Percentiles rank a stretch among this genome's conserved stretches.
Conservation (phyloP, 2,797 vertebrate genomes). For the Calcarius lapponicus region DNA sequence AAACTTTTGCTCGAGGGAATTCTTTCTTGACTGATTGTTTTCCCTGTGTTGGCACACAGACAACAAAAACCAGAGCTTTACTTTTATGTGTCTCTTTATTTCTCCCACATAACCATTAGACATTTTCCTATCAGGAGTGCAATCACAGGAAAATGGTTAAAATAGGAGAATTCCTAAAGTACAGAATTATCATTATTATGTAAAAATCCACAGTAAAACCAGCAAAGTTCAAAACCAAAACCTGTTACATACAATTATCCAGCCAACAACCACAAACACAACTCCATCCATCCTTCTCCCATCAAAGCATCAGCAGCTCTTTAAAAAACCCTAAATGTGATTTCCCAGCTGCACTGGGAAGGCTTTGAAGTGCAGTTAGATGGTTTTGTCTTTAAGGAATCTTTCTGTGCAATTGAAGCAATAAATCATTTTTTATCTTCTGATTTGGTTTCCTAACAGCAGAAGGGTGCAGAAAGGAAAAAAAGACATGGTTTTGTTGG, state of each 20-base stretch:
- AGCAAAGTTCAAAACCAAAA: background rate
- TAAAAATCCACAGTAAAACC: background rate
- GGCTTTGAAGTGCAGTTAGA: background rate
- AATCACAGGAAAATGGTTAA: background rate
- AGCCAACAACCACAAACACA: background rate
- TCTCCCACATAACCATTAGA: background rate
- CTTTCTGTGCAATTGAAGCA: background rate
- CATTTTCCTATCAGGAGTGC: background rate
- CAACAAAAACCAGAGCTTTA: background rate
- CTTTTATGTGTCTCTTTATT: background rate
- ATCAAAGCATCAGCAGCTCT: slow-evolving; percentile 1
- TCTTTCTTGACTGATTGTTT: background rate
- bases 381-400: background rate
- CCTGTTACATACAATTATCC: background rate
- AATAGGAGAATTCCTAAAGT: background rate
- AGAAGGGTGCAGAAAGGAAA: background rate
- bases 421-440: background rate
- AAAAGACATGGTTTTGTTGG: background rate
- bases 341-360: background rate
- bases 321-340: background rate
- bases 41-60: background rate
- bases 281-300: background rate
- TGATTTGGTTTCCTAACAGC: background rate
- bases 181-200: background rate
- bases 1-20: background rate